Base-by-base conservation (phyloP, 1,140 invertebrate species). In the Aphelenchoides fujianensis region DNA sequence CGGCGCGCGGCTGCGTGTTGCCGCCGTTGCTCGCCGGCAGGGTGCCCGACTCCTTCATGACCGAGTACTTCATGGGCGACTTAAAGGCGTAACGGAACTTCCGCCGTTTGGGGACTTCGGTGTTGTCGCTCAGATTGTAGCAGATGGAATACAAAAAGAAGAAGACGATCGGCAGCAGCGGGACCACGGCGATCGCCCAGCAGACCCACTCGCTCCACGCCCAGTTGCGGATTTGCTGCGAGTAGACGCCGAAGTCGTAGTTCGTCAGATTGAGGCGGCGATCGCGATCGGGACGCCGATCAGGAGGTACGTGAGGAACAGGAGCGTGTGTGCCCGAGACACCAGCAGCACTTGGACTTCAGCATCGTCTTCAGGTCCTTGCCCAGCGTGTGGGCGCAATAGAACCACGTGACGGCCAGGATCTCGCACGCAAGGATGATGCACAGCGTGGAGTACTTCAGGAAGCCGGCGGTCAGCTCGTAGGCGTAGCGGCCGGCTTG, bases 311-410 rank as follows among this genome's bases (percentile, higher is more conserved):
- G 81, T 83, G 32, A 83, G 48, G 68, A 76, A 73, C 1, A 83
- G 73, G 28, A 83, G 31, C n/a, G n/a, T 34, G 73, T 69, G 48
- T 83, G 77, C 27, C 82, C 82, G 19, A 84, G 41, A 62, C 80
- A 83, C 77, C 80, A 84, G 66, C 80, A 83, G 53, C 73, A 81
- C 28, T n/a, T 66, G 1, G 54, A 55, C 35, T 41, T 59, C 36
- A 83, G 41, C 82, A 83, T 84, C 12, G 69, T 41, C 53, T 68
- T 64, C n/a, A 83, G 73, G 55, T 83, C 82, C 36, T 67, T 82
- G 23, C 82, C 82, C 5, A 83, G 71, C 3, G 67, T 61, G 55
- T 84, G 82, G 19, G 81, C 81, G 80, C 81, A 84, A 70, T 84
- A 84, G 63, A 84, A 81, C 83, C 83, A 83, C 35, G 74, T 55